Percentiles rank a stretch among this genome's conserved stretches.
These are phyloP conservation scores for Heliconius hewitsoni DNA, from an alignment of 1,140 invertebrate species.

Conservation along the genomic window DNA sequence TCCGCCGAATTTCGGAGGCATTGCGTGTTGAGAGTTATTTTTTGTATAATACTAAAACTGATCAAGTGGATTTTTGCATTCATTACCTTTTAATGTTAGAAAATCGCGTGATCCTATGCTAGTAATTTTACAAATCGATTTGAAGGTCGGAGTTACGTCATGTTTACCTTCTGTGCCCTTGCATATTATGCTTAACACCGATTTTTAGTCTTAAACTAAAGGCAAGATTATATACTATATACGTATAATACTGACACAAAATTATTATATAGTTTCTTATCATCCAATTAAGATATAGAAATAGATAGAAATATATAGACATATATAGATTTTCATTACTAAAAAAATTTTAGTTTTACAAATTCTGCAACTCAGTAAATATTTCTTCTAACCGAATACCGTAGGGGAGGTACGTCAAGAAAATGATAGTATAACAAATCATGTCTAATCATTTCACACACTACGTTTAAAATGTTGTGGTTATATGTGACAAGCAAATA, in stretches of 20 bases:
- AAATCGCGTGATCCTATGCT: slow-evolving; percentile 60
- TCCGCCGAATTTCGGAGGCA: too few relatives aligned
- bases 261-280: neutral
- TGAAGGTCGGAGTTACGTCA: slow-evolving; percentile 60
- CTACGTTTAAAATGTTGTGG: neutral
- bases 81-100: slow-evolving; percentile 28
- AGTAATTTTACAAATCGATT: slow-evolving; percentile 65
- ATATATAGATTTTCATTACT: too few relatives aligned
- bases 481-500: slow-evolving; percentile 24
- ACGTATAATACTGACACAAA: neutral
- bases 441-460: slow-evolving; percentile 2
- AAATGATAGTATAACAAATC: neutral
- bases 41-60: too few relatives aligned
- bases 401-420: neutral
- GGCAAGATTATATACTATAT: neutral
- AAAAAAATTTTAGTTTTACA: neutral
- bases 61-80: neutral
- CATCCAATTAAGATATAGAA: too few relatives aligned
- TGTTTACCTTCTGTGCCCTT: slow-evolving; percentile 56
- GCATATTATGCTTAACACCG: slow-evolving; percentile 36
- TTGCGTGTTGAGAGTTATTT: too few relatives aligned
- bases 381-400: neutral
- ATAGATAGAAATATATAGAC: too few relatives aligned
- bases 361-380: neutral
- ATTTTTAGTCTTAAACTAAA: slow-evolving; percentile 24